Evolutionary conservation across 2,888 invertebrate species (phyloP).

Genomic region (Plebejus anna): DNA sequence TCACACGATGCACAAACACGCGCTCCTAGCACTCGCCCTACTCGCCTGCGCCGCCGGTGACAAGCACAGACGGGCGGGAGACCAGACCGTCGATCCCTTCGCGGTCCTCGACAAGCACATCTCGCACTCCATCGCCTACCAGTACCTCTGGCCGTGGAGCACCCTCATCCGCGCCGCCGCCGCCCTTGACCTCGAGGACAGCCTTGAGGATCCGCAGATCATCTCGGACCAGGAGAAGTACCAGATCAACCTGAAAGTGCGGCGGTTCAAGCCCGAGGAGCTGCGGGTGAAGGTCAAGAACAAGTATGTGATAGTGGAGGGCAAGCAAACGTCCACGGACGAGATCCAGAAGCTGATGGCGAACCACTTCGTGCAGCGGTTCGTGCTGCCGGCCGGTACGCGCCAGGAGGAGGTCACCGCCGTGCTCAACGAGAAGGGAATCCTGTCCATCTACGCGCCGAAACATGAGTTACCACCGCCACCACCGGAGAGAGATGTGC

Average conservation of each 20-base stretch:
- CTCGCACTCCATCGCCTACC: slow-evolving; percentile 59
- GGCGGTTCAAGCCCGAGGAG: slow-evolving; percentile 64
- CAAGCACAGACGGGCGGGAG: slow-evolving; percentile 41
- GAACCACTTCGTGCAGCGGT: slow-evolving; percentile 68
- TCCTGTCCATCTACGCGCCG: slow-evolving; percentile 60
- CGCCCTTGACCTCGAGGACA: slow-evolving; percentile 54
- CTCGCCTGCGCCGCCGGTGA: slow-evolving; percentile 48
- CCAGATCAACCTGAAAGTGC: slow-evolving; percentile 60
- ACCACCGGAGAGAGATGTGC: slow-evolving; percentile 62
- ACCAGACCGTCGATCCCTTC: slow-evolving; percentile 57
- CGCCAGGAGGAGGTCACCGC: slow-evolving; percentile 67
- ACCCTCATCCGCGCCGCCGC: slow-evolving; percentile 62
- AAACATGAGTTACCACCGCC: slow-evolving; percentile 68
- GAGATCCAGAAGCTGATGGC: slow-evolving; percentile 55
- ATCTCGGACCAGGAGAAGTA: slow-evolving; percentile 58
- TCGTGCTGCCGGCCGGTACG: slow-evolving; percentile 61
- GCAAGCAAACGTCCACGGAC: slow-evolving; percentile 57
- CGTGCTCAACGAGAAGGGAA: slow-evolving; percentile 58
- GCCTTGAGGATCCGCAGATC: slow-evolving; percentile 62
- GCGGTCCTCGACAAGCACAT: slow-evolving; percentile 60
- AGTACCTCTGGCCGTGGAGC: slow-evolving; percentile 71
- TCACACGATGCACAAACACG: slow-evolving; percentile 53
- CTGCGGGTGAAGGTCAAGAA: slow-evolving; percentile 66
- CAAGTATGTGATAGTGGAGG: slow-evolving; percentile 64
- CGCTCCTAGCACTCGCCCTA: slow-evolving; percentile 50